Base-by-base conservation (phyloP, 2,888 invertebrate genomes). In the Clistopyga incitator region DNA sequence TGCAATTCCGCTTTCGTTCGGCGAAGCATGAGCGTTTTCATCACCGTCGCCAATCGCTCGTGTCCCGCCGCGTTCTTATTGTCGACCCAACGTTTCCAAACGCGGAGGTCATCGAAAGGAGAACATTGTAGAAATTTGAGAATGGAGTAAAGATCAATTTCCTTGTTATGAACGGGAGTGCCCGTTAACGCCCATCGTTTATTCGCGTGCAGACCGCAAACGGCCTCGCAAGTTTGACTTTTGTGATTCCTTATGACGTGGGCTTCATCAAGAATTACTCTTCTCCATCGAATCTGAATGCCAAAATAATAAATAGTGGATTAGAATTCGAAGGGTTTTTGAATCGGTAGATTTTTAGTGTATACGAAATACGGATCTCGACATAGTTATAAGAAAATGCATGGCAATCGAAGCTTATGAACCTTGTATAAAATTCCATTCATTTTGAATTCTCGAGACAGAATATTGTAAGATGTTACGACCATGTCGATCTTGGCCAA, bases 121-220 rank as follows among this genome's bases (percentile, higher is more conserved):
- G 96, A 94, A 90, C 97, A 97, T 15, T 96, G 94, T 10, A 99
- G 93, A 92, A 98, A 99, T 92, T 98, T 97, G 15, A 97, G 91
- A 64, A 97, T 93, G 0, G 97, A 95, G 93, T 96, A 98, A 52
- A 97, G 94, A 92, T 98, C 98, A 81, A 97, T 93, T 91, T 98
- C 97, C 92, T 98, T 97, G 93, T 99, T 99, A 90, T 99, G 99
- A 56, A 99, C 96, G 0, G 99, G 99, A 0, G 99, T 99, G 34
- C 99, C 99, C 0, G 99, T 98, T 23, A 99, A 94, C 0, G 96
- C 96, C 98, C 98, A 98, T 13, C 98, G 95, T 93, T 94, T 6
- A 0, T 61, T 59, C 0, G 95, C 95, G 0, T 92, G 88, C 64
- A 98, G 92, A 2, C 94, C 93, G 91, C 96, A 96, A 8, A 96